Conservation (phyloP, 1,140 invertebrate species). For the Hylyphantes graminicola region DNA sequence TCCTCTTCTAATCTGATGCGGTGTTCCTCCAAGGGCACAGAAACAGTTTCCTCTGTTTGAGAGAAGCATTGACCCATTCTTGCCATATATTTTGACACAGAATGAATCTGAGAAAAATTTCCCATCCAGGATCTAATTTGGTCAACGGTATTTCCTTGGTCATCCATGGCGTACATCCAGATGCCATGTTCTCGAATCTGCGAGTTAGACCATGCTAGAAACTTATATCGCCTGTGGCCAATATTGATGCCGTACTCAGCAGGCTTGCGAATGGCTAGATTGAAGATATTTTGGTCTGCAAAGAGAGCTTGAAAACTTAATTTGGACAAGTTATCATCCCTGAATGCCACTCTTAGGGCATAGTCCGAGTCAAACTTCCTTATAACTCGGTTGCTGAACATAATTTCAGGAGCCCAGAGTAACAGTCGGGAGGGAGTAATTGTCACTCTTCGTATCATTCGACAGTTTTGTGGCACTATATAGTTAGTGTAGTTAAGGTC, state of each 20-base stretch:
- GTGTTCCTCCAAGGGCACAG: conserved; percentile 11
- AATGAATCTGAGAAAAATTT: conserved; percentile 63
- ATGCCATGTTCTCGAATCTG: conserved; percentile 65
- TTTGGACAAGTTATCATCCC: conserved; percentile 62
- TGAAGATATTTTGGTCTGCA: conserved; percentile 30
- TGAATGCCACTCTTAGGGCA: conserved; percentile 63
- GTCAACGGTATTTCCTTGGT: conserved; percentile 51
- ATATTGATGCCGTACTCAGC: conserved; percentile 60
- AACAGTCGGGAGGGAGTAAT: conserved; percentile 63
- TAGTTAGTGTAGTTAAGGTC: conserved; percentile 57
- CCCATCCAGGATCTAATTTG: conserved; percentile 65
- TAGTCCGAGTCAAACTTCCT: conserved; percentile 64
- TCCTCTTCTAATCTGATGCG: conserved; percentile 23
- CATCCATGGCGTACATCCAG: conserved; percentile 63
- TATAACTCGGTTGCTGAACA: conserved; percentile 64
- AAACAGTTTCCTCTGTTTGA: conserved; percentile 61
- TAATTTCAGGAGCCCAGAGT: conserved; percentile 64
- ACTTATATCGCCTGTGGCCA: conserved; percentile 61
- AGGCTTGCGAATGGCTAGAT: background rate
- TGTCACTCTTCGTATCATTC: conserved; percentile 60
- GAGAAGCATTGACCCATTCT: conserved; percentile 66
- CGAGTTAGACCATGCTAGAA: conserved; percentile 65
- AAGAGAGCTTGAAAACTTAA: conserved; percentile 57
- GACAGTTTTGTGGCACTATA: conserved; percentile 58
- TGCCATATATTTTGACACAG: conserved; percentile 65